Evolutionary conservation across 2,113 vertebrate genomes (phyloP).

Genomic region (Pseudopodoces humilis): DNA sequence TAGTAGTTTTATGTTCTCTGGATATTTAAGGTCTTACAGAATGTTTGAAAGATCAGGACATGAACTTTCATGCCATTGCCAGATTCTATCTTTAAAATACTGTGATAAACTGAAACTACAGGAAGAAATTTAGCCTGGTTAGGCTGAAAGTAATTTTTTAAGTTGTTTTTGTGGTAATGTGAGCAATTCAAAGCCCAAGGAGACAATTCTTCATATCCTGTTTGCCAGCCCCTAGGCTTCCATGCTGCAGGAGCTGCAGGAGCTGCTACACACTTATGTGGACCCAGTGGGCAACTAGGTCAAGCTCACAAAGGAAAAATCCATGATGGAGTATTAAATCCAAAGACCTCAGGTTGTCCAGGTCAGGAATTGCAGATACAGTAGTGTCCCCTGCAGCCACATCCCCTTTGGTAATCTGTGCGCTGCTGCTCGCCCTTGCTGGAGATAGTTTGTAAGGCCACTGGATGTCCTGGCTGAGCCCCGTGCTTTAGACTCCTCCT

Average conservation of each 20-base stretch:
- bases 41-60: neutral
- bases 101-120: neutral
- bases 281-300: neutral
- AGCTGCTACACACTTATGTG: accelerated
- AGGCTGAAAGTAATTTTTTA: neutral
- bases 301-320: neutral
- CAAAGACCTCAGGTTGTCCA: neutral
- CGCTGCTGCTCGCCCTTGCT: neutral
- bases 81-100: neutral
- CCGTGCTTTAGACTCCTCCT: neutral
- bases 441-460: neutral
- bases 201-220: neutral
- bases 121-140: neutral
- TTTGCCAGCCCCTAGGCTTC: neutral
- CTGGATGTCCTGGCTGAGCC: neutral
- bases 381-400: neutral
- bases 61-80: slow-evolving; percentile 1
- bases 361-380: neutral
- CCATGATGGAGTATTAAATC: neutral
- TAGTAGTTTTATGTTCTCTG: neutral
- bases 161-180: neutral
- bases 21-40: neutral
- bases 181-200: neutral
- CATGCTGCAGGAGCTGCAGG: neutral
- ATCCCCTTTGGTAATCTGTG: neutral